Base-by-base conservation (phyloP, 2,113 vertebrate genomes). In the Numenius arquata region DNA sequence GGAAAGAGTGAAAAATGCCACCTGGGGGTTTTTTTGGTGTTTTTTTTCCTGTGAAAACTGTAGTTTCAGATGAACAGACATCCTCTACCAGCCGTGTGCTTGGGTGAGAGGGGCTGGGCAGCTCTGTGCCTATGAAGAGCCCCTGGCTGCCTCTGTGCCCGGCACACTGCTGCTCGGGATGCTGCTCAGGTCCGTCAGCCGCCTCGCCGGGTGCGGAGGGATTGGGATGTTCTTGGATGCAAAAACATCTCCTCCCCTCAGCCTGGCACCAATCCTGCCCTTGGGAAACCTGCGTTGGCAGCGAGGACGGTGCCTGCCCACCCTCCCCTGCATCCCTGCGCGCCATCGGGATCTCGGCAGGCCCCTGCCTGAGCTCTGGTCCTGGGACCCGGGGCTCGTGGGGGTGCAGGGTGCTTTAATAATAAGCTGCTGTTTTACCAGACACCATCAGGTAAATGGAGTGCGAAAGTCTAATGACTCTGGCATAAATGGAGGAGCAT, bases 401-500 rank as follows among this genome's bases (percentile, higher is more conserved):
- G 78, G 59, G 13, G 30, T 32, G 23, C 8, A 19, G 4, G 82
- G 88, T 81, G 81, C 92, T 85, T 59, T 20, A 40, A 21, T 77
- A 76, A 63, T 43, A 70, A 89, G 84, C 81, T 50, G 25, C 93
- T 93, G 73, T 94, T 96, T 74, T 81, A 45, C 92, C 27, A 18
- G 91, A n/a, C 45, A 77, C 85, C 43, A 30, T 67, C 86, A 95
- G 90, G 81, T 85, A 96, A 96, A 96, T 95, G 95, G 92, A 97
- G 90, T 87, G 85, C 72, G 73, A 96, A 95, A 88, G 43, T 63
- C 73, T 90, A 81, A 68, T 32, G 88, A 81, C 45, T 75, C 47
- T 62, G 38, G 81, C 56, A 62, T 41, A 93, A 96, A 78, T 38
- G 84, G 53, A 66, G 92, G 79, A 91, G n/a, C 66, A 90, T 91